Base-by-base conservation (phyloP, 2,888 invertebrate genomes). In the Falcaria lacertinaria region DNA sequence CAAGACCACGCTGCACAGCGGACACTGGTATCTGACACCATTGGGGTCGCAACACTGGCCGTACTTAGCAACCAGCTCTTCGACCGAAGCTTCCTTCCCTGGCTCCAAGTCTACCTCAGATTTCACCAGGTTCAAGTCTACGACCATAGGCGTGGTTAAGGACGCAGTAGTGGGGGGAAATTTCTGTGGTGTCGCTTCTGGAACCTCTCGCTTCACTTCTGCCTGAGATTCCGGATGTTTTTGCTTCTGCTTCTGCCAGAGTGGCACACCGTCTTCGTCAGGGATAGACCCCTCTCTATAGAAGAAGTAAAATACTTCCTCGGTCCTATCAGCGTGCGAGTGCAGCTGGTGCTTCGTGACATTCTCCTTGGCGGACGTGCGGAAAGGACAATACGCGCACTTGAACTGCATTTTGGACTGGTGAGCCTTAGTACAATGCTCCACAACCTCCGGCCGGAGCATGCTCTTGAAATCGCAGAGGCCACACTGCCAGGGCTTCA, bases 401-500 rank as follows among this genome's bases (percentile, higher is more conserved):
- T 93, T 93, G 70, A 89, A 95, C 52, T 94, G 94, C 60, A 90
- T 89, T 46, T 91, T 92, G 1, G 93, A 90, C 22, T 91, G 87
- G 64, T 96, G 96, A 5, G 73, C 63, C 25, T 78, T 81, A 0
- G 76, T 65, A 25, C 91, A 92, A 62, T 95, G 95, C 0, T 84
- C 80, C 0, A 86, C 78, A 25, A 94, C 91, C 36, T 92, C 92
- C 0, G 88, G 85, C 16, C 92, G 91, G 0, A 91, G 90, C 48
- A 89, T 79, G 50, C 91, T 91, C 43, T 91, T 90, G 57, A 90
- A 91, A 38, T 91, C 89, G 60, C 95, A 95, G 19, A 94, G 66
- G 13, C 92, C 92, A 62, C 95, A 95, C 44, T 91, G 91, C 94
- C 94, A 94, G 1, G 92, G 90, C 58, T 92, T 92, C 6, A 90